Evolutionary conservation across 2,888 invertebrate species (phyloP).

Genomic region (Pristionchus fissidentatus): DNA sequence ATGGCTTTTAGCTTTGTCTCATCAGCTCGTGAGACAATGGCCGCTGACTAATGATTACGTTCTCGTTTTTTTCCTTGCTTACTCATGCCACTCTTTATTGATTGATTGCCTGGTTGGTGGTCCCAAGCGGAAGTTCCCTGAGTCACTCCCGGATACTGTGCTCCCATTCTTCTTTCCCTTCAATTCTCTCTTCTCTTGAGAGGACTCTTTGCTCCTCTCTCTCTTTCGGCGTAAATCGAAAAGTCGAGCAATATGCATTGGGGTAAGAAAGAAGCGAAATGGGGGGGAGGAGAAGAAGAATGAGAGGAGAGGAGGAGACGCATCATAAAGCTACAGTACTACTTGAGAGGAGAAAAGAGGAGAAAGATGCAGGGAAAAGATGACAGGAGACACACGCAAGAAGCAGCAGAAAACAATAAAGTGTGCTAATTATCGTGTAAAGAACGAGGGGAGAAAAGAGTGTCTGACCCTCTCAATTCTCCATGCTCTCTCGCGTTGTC

Average conservation of each 20-base stretch:
- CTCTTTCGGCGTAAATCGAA: too few relatives aligned
- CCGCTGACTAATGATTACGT: too few relatives aligned
- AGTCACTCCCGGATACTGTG: slow-evolving; percentile 38
- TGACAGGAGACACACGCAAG: not conserved
- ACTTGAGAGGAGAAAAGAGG: not conserved
- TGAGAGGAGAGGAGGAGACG: slow-evolving; percentile 27
- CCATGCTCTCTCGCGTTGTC: too few relatives aligned
- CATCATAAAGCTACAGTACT: slow-evolving; percentile 21
- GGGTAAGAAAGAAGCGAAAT: slow-evolving; percentile 2
- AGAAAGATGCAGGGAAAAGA: slow-evolving; percentile 5
- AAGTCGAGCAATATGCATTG: not conserved
- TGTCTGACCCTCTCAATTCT: too few relatives aligned
- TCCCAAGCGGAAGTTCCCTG: not conserved
- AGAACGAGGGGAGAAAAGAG: not conserved
- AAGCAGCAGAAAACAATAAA: slow-evolving; percentile 11
- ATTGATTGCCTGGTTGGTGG: not conserved
- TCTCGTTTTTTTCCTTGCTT: not conserved
- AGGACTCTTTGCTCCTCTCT: slow-evolving; percentile 13
- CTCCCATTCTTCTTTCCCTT: not conserved
- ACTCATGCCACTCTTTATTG: not conserved
- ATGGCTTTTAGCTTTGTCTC: too few relatives aligned
- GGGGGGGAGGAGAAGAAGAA: slow-evolving; percentile 3
- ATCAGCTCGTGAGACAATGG: not conserved
- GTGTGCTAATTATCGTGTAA: not conserved
- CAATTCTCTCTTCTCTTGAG: too few relatives aligned